phyloP scores from a whole-genome alignment of 2,113 vertebrate genomes.

The Laticauda colubrina region DNA sequence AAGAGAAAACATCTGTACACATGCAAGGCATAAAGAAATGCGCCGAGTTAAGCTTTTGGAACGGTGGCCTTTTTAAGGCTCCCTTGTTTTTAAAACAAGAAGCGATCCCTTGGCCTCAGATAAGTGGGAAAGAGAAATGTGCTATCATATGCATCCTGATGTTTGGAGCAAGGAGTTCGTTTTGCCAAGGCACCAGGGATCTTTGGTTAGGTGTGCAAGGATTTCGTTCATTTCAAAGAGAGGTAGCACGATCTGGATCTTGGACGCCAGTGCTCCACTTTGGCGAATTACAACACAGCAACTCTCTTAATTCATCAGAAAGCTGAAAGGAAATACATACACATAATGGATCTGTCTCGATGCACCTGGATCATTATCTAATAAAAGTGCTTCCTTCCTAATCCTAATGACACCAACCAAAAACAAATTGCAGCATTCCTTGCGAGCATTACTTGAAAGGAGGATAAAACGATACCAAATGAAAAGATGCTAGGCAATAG shows the following conservation, averaged over 20 bases:
- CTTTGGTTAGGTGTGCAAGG: constrained; percentile 77
- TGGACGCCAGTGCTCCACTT: constrained; percentile 60
- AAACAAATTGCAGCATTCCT: not conserved
- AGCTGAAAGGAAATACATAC: constrained; percentile 73
- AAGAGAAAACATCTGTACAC: not conserved
- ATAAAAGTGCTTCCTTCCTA: not conserved
- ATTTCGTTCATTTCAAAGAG: constrained; percentile 65
- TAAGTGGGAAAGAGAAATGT: not conserved
- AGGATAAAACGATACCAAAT: not conserved
- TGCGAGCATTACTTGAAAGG: not conserved
- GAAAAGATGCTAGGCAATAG: not conserved
- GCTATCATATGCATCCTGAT: constrained; percentile 60
- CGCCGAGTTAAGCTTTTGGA: not conserved
- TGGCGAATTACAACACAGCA: constrained; percentile 31
- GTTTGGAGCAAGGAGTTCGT: constrained; percentile 60
- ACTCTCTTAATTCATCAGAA: constrained; percentile 85
- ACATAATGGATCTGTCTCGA: not conserved
- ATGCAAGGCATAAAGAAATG: not conserved
- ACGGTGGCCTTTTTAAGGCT: not conserved
- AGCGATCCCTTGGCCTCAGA: constrained; percentile 1
- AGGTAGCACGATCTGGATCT: constrained; percentile 73
- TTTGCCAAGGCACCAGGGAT: constrained; percentile 74
- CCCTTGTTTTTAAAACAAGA: not conserved
- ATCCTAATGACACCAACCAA: not conserved
- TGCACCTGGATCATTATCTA: not conserved